Evolutionary conservation across 1,140 invertebrate genomes (phyloP).

Genomic region (Pollicipes pollicipes): DNA sequence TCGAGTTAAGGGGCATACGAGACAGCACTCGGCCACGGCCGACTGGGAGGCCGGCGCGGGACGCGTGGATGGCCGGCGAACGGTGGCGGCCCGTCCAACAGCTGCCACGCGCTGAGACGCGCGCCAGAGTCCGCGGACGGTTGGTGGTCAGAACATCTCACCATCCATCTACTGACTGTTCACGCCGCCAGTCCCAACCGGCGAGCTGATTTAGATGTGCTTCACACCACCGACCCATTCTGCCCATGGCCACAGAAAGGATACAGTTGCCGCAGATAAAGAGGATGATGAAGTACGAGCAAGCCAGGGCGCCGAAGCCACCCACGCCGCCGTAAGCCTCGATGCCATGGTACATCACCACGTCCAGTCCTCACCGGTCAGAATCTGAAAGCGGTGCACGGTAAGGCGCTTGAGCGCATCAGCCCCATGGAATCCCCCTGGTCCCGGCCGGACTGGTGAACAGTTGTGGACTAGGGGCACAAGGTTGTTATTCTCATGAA

Average conservation of each 20-base stretch:
- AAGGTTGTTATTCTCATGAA: too few relatives aligned
- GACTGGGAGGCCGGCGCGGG: too few relatives aligned
- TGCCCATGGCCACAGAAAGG: conserved; percentile 14
- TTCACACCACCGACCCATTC: not conserved
- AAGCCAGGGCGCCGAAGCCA: conserved; percentile 69
- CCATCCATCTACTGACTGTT: not conserved
- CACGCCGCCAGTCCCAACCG: not conserved
- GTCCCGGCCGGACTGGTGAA: too few relatives aligned
- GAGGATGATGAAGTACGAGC: conserved; percentile 94
- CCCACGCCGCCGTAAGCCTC: conserved; percentile 83
- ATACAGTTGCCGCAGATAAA: conserved; percentile 99
- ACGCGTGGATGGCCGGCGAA: too few relatives aligned
- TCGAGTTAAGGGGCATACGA: not conserved
- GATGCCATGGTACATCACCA: conserved; percentile 96
- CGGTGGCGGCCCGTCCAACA: too few relatives aligned
- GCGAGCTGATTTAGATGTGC: not conserved
- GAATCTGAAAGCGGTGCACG: conserved; percentile 72
- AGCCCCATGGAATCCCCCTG: too few relatives aligned
- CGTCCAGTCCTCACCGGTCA: conserved; percentile 99
- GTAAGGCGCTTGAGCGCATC: too few relatives aligned
- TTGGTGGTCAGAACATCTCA: not conserved
- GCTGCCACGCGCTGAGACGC: too few relatives aligned
- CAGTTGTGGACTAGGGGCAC: too few relatives aligned
- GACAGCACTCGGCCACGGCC: too few relatives aligned
- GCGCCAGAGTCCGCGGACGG: too few relatives aligned